Base-by-base conservation (phyloP, 2,888 invertebrate genomes). In the Apantesis nais region DNA sequence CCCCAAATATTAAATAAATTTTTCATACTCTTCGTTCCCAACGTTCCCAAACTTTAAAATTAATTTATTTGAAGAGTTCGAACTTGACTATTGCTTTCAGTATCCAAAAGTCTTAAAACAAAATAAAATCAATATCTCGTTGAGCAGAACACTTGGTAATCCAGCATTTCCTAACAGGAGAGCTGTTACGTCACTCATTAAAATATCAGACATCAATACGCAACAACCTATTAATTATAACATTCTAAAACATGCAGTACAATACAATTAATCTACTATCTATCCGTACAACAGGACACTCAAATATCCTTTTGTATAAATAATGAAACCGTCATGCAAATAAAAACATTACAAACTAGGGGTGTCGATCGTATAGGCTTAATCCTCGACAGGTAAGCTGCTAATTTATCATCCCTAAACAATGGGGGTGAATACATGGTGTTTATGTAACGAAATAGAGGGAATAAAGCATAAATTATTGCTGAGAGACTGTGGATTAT, bases 391-490 rank as follows among this genome's bases (percentile, higher is more conserved):
- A 94, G 94, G 94, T 94, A 94, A 93, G 93, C 93, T 89, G 86
- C 91, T 93, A 93, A 94, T 94, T 94, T 93, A 94, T 94, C 94
- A 94, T 94, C 89, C 88, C 89, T 85, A 89, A 93, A 94, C 94
- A 94, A 94, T 89, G 86, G 91, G 90, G 90, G 86, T 79, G 81
- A 81, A 77, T 80, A 87, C 83, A 88, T 87, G 85, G 78, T 78
- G 79, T 78, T 82, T 87, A 86, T 88, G 79, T 86, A 85, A 75
- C 80, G 74, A 86, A 88, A 85, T 88, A 88, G 88, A 87, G 89
- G 90, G 88, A 88, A 89, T 86, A 84, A 88, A 84, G 79, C 79
- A 80, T 85, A 84, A 88, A 85, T 89, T 84, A 85, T 85, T 78
- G 74, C 71, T 58, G 25, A 62, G 65, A 66, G 68, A 66, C 72